Evolutionary conservation across 2,113 vertebrate species (phyloP).

Genomic region (Donacobius atricapilla): DNA sequence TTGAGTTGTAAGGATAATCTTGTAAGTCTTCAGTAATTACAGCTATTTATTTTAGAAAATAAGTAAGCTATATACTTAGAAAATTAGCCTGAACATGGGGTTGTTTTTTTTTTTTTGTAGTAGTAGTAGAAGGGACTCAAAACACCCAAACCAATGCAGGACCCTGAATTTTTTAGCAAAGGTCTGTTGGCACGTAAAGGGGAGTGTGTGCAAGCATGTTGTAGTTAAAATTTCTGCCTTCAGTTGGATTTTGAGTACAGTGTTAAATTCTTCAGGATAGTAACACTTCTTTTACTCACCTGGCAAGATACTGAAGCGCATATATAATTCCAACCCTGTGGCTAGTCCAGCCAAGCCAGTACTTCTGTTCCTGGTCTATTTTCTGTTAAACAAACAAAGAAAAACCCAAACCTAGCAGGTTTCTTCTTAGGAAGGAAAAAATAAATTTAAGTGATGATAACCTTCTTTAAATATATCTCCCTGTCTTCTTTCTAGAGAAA

Average conservation of each 20-base stretch:
- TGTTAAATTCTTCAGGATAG: not conserved
- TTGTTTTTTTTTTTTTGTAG: not conserved
- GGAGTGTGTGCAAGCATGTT: accelerated
- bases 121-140: not conserved
- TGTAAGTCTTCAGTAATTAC: not conserved
- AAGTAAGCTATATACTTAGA: not conserved
- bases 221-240: not conserved
- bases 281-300: not conserved
- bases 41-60: not conserved
- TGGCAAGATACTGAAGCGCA: not conserved
- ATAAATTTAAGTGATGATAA: accelerated
- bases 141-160: not conserved
- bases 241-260: not conserved
- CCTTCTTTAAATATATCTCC: not conserved
- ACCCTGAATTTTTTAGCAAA: not conserved
- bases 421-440: not conserved
- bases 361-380: not conserved
- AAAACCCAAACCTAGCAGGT: not conserved
- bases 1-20: not conserved
- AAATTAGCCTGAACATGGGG: not conserved
- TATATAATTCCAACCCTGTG: not conserved
- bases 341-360: not conserved
- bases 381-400: not conserved
- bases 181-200: not conserved
- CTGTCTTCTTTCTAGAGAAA: not conserved